Evolutionary conservation across 2,797 vertebrate species (phyloP).

Genomic region (Sebastes matsubarae): DNA sequence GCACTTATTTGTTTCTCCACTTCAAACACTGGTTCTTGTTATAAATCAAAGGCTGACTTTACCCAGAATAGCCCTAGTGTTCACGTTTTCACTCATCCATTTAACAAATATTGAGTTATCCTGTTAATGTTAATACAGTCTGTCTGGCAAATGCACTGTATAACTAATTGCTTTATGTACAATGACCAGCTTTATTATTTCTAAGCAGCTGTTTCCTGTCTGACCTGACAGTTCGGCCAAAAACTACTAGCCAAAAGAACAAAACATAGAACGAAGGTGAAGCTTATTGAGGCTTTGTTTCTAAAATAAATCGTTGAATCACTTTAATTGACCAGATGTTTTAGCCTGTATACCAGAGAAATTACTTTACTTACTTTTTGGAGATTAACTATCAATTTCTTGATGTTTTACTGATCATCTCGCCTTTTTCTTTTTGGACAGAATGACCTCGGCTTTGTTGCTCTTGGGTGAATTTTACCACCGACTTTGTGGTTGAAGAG

Average conservation of each 20-base stretch:
- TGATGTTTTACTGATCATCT: slow-evolving; percentile 15
- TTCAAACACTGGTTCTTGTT: background rate
- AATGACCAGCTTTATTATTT: slow-evolving; percentile 31
- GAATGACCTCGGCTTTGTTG: background rate
- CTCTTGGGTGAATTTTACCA: background rate
- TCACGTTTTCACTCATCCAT: background rate
- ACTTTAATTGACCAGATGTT: slow-evolving; percentile 33
- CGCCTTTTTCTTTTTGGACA: background rate
- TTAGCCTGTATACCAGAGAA: background rate
- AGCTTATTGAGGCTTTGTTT: background rate
- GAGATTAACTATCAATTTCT: slow-evolving; percentile 40
- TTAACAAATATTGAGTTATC: slow-evolving; percentile 16
- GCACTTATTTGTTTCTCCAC: no score
- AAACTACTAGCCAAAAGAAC: background rate
- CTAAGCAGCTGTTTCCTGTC: slow-evolving; percentile 47
- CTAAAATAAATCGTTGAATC: background rate
- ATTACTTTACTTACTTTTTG: slow-evolving; percentile 13
- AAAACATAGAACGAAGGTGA: background rate
- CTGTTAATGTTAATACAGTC: background rate
- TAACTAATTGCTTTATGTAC: slow-evolving; percentile 14
- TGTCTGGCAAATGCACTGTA: background rate
- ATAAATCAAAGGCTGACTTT: background rate
- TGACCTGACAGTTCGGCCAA: slow-evolving; percentile 7
- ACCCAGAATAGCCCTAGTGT: background rate
- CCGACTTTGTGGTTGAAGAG: background rate